A percentile compares a stretch with the other conserved stretches of the same genome.
These are phyloP conservation scores for Ptychadena robeensis DNA, from an alignment of 2,797 vertebrate genomes.

Conservation along the genomic window DNA sequence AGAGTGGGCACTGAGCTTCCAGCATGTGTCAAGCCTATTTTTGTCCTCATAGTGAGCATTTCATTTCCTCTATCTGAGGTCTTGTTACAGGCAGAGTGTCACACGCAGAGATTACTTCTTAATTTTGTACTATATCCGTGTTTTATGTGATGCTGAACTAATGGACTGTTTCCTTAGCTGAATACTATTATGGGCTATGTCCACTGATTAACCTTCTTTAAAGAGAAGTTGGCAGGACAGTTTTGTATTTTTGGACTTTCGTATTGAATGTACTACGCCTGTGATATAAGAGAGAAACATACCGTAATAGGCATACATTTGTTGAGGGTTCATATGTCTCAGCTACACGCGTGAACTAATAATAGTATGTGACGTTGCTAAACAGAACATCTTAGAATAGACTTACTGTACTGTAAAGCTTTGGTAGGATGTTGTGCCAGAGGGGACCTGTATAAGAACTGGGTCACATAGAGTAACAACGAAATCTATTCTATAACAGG, in stretches of 20 bases:
- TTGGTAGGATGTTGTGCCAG: conserved; percentile 16
- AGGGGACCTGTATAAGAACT: conserved; percentile 1
- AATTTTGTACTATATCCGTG: no score
- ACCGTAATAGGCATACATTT: conserved; percentile 57
- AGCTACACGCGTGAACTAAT: conserved; percentile 49
- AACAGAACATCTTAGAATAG: conserved; percentile 44
- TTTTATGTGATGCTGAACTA: no score
- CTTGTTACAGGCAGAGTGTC: not conserved
- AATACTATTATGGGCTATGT: not conserved
- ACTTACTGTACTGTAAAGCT: conserved; percentile 23
- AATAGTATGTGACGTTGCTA: conserved; percentile 51
- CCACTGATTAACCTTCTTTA: not conserved
- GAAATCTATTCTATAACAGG: not conserved
- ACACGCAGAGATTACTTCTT: not conserved
- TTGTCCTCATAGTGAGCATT: not conserved
- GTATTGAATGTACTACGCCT: conserved; percentile 44
- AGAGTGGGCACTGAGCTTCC: not conserved
- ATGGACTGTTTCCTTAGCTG: no score
- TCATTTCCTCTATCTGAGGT: not conserved
- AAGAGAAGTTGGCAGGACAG: not conserved
- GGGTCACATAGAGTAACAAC: not conserved
- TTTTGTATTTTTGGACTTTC: conserved; percentile 47
- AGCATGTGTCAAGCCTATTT: not conserved
- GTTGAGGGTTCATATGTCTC: conserved; percentile 50
- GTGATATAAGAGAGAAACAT: conserved; percentile 33